phyloP scores from a whole-genome alignment of 35 echinoderm and acorn worm genomes.

The Heliocidaris erythrogramma region DNA sequence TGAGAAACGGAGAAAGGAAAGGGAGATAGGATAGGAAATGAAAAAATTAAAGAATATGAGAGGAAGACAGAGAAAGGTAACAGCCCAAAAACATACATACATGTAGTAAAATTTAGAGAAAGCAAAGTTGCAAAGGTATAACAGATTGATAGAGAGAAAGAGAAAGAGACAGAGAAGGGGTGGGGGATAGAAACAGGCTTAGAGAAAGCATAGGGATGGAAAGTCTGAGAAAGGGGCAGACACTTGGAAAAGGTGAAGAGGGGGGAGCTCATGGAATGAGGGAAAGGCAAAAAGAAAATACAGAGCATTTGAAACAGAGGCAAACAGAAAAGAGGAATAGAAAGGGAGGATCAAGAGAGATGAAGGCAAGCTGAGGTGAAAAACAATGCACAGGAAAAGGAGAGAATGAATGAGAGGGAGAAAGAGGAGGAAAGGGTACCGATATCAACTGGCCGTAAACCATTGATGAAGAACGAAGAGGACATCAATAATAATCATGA shows the following conservation, averaged over 20 bases:
- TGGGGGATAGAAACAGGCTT: too few relatives aligned
- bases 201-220: too few relatives aligned
- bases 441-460: background rate
- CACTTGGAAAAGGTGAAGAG: too few relatives aligned
- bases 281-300: background rate
- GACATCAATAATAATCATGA: background rate
- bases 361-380: background rate
- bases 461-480: background rate
- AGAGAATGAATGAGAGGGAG: background rate
- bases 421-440: background rate
- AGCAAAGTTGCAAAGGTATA: too few relatives aligned
- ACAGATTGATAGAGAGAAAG: too few relatives aligned
- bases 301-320: background rate
- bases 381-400: background rate
- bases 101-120: too few relatives aligned
- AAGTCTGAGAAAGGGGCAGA: too few relatives aligned
- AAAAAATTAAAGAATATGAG: background rate
- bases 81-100: too few relatives aligned
- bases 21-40: background rate
- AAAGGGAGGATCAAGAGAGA: background rate
- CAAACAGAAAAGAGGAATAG: background rate
- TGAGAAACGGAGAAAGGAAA: background rate
- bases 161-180: too few relatives aligned
- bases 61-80: background rate
- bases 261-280: background rate